phyloP scores from a whole-genome alignment of 2,888 invertebrate genomes.

The Drosophila melanosoma region DNA sequence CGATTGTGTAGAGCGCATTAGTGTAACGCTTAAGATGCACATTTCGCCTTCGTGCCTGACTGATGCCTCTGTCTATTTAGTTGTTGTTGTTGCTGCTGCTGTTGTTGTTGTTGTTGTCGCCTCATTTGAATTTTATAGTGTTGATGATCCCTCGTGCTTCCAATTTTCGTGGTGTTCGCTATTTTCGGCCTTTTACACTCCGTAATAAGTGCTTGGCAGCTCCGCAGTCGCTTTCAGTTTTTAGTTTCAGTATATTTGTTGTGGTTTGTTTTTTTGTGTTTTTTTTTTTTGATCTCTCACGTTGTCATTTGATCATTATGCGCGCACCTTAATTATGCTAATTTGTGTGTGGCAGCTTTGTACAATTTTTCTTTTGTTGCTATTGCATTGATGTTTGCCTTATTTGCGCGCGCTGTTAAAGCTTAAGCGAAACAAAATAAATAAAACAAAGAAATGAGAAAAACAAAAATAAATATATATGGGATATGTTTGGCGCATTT shows the following conservation, averaged over 20 bases:
- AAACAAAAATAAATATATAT: conserved; percentile 19
- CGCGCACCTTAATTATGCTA: conserved; percentile 71
- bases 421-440: conserved; percentile 23
- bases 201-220: conserved; percentile 37
- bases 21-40: conserved; percentile 63
- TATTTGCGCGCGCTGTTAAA: conserved; percentile 49
- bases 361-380: conserved; percentile 33
- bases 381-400: conserved; percentile 12
- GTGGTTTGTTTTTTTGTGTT: neutral
- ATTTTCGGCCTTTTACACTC: conserved; percentile 42
- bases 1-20: conserved; percentile 49
- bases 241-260: conserved; percentile 2
- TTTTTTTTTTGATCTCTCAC: conserved; percentile 36
- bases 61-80: conserved; percentile 35
- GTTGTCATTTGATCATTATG: conserved; percentile 66
- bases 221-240: conserved; percentile 39
- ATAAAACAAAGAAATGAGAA: conserved; percentile 13
- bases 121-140: conserved; percentile 66
- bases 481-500: conserved; percentile 31
- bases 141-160: conserved; percentile 47
- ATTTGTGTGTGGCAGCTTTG: conserved; percentile 52
- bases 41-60: conserved; percentile 55
- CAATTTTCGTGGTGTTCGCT: conserved; percentile 34
- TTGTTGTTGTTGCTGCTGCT: conserved; percentile 7
- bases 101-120: conserved; percentile 21